phyloP scores from a whole-genome alignment of 2,113 vertebrate genomes.

The Chauna torquata region DNA sequence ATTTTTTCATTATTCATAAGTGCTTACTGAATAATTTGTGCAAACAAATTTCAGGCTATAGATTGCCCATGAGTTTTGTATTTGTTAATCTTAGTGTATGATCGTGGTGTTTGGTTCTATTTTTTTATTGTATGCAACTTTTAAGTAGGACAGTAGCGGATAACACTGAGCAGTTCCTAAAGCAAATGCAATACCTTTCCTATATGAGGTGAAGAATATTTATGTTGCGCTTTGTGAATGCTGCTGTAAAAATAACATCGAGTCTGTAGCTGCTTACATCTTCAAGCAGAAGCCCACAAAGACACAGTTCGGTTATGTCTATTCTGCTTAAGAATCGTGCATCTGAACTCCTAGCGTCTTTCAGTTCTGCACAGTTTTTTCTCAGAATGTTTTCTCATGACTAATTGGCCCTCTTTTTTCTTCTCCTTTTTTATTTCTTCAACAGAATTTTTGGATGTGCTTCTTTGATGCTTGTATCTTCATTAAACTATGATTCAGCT shows the following conservation, averaged over 20 bases:
- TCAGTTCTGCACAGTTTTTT: neutral
- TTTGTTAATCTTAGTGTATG: neutral
- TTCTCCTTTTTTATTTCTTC: neutral
- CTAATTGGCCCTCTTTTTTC: neutral
- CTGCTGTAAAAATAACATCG: neutral
- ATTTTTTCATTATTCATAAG: slow-evolving; percentile 60
- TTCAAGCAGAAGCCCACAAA: neutral
- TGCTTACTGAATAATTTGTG: slow-evolving; percentile 59
- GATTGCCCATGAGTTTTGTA: neutral
- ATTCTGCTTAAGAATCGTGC: neutral
- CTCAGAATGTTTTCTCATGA: neutral
- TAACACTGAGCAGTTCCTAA: neutral
- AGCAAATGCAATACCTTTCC: neutral
- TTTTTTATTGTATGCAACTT: neutral
- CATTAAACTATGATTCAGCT: neutral
- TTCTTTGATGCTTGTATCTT: neutral
- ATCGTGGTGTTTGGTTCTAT: neutral
- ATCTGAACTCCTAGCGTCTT: neutral
- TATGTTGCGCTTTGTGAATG: neutral
- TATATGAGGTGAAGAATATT: neutral
- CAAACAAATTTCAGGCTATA: slow-evolving; percentile 63
- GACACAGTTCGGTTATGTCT: neutral
- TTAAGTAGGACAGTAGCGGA: neutral
- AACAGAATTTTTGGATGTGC: neutral
- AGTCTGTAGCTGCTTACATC: neutral